phyloP scores from a whole-genome alignment of 92 coral and sea anemone genomes.

The Anthopleura xanthogrammica region DNA sequence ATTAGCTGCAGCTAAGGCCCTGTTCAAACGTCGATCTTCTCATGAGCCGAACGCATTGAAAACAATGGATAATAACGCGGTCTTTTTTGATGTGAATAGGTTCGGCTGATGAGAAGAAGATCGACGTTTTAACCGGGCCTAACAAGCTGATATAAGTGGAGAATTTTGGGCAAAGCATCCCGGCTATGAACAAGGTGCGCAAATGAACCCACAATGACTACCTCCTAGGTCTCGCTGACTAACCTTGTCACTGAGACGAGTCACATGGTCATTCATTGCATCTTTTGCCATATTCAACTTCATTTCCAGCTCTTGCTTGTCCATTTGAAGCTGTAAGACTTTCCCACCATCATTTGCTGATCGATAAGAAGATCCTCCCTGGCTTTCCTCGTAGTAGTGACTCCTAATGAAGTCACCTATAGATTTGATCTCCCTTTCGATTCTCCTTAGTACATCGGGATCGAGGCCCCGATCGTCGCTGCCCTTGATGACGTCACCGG shows the following conservation, averaged over 20 bases:
- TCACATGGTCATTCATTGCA: conserved; percentile 82
- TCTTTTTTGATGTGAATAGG: too few relatives aligned
- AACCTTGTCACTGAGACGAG: conserved; percentile 79
- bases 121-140: too few relatives aligned
- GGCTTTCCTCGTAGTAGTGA: conserved; percentile 50
- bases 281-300: conserved; percentile 75
- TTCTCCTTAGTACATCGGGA: conserved; percentile 58
- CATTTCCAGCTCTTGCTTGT: conserved; percentile 80
- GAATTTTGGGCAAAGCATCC: too few relatives aligned
- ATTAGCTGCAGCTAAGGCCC: too few relatives aligned
- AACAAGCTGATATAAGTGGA: too few relatives aligned
- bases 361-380: conserved; percentile 39
- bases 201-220: too few relatives aligned
- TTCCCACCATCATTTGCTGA: conserved; percentile 36
- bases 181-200: too few relatives aligned
- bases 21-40: too few relatives aligned
- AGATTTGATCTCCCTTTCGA: conserved; percentile 71
- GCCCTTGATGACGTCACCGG: conserved; percentile 59
- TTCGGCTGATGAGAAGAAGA: too few relatives aligned
- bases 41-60: too few relatives aligned
- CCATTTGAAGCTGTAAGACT: conserved; percentile 64
- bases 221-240: background rate
- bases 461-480: conserved; percentile 44
- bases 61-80: too few relatives aligned
- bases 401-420: conserved; percentile 70